Percentiles rank a stretch among this genome's conserved stretches.
Conservation (phyloP, 2,888 invertebrate species). For the Chrysopilus asiliformis region DNA sequence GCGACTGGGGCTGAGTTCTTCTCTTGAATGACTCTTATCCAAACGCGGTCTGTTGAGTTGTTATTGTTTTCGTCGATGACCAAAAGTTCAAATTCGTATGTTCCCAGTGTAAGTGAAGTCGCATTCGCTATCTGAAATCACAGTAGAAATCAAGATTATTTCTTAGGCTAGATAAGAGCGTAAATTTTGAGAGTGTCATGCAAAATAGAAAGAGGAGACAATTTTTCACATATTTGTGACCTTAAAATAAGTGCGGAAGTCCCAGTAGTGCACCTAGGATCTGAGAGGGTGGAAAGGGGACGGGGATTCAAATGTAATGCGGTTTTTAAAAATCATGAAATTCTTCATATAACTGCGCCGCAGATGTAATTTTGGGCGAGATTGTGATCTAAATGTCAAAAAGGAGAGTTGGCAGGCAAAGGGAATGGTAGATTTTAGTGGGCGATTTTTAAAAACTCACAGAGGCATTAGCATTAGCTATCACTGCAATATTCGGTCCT, state of each 20-base stretch:
- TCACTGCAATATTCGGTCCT: constrained; percentile 48
- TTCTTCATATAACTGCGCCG: too few relatives aligned
- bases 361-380: too few relatives aligned
- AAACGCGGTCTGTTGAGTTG: constrained; percentile 56
- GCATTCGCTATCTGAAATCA: constrained; percentile 49
- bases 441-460: constrained; percentile 14
- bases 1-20: constrained; percentile 82
- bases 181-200: too few relatives aligned
- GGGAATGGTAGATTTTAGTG: neutral
- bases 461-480: constrained; percentile 44
- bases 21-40: constrained; percentile 73
- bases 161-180: neutral
- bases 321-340: too few relatives aligned
- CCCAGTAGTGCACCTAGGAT: too few relatives aligned
- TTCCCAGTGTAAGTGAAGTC: constrained; percentile 68
- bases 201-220: too few relatives aligned
- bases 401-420: too few relatives aligned
- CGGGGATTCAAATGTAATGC: too few relatives aligned
- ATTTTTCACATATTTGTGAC: too few relatives aligned
- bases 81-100: constrained; percentile 67
- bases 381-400: too few relatives aligned
- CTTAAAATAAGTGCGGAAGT: too few relatives aligned
- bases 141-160: neutral
- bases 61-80: constrained; percentile 76
- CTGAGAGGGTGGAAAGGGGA: too few relatives aligned